These are phyloP conservation scores for Cololabis saira DNA, from an alignment of 2,113 vertebrate genomes.

Conservation along the genomic window DNA sequence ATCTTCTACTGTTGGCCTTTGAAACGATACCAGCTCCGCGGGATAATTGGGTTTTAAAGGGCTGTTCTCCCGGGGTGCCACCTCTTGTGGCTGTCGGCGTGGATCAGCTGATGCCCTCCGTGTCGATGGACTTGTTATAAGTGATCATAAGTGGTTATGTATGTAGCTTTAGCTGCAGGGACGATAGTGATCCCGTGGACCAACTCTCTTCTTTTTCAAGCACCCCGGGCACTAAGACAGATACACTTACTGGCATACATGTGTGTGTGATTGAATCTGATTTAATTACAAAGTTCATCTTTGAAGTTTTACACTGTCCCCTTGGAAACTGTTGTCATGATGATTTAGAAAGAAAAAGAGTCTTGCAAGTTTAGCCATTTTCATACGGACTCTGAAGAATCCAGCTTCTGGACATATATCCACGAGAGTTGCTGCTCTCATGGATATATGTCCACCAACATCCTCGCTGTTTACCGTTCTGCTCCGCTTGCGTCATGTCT, in stretches of 20 bases:
- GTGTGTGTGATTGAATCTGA: constrained; percentile 52
- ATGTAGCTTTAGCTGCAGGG: constrained; percentile 59
- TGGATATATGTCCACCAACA: constrained; percentile 11
- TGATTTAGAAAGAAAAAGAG: constrained; percentile 2
- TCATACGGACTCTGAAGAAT: background rate
- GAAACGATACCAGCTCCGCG: constrained; percentile 70
- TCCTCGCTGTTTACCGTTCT: constrained; percentile 56
- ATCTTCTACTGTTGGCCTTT: constrained; percentile 79
- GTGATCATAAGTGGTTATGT: constrained; percentile 68
- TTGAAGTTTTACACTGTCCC: constrained; percentile 43
- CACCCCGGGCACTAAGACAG: constrained; percentile 43
- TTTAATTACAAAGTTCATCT: constrained; percentile 49
- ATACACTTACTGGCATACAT: constrained; percentile 15
- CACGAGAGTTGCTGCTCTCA: constrained; percentile 26
- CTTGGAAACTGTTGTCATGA: background rate
- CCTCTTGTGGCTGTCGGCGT: constrained; percentile 55
- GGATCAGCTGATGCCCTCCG: constrained; percentile 69
- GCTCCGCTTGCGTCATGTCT: constrained; percentile 55
- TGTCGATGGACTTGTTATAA: constrained; percentile 59
- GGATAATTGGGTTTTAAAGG: constrained; percentile 78
- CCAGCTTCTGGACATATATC: constrained; percentile 29
- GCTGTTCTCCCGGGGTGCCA: constrained; percentile 68
- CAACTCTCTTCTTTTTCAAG: constrained; percentile 36
- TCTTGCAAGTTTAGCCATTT: background rate
- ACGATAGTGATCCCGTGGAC: constrained; percentile 51